phyloP scores from a whole-genome alignment of 2,113 vertebrate genomes.

The Ictidomys tridecemlineatus region DNA sequence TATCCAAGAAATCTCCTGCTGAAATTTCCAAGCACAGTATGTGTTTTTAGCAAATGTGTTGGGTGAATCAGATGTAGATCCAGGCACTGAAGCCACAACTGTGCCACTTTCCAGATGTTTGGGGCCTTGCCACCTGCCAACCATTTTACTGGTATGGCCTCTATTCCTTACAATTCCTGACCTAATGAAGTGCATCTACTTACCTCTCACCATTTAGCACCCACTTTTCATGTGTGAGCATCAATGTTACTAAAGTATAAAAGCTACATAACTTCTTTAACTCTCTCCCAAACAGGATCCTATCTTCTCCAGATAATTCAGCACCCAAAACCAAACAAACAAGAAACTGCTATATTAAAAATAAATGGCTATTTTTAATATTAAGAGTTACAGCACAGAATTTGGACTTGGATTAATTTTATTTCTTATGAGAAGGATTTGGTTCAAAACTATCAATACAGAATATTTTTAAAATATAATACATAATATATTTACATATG shows the following conservation, averaged over 20 bases:
- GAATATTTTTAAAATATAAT: not conserved
- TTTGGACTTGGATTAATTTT: not conserved
- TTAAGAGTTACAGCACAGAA: not conserved
- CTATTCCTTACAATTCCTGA: not conserved
- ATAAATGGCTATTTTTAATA: not conserved
- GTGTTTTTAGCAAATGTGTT: conserved; percentile 25
- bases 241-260: not conserved
- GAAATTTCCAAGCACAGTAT: not conserved
- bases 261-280: not conserved
- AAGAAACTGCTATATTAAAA: not conserved
- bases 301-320: not conserved
- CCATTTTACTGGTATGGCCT: not conserved
- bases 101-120: not conserved
- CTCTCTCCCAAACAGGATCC: not conserved
- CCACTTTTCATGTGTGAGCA: not conserved
- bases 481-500: not conserved
- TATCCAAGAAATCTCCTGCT: not conserved
- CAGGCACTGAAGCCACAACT: not conserved
- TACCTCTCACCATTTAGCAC: not conserved
- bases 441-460: not conserved
- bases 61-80: not conserved
- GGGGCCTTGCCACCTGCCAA: too few relatives aligned
- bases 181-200: not conserved
- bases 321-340: not conserved
- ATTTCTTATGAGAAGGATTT: not conserved